Evolutionary conservation across 2,888 invertebrate genomes (phyloP).

Genomic region (Ophraella communa): DNA sequence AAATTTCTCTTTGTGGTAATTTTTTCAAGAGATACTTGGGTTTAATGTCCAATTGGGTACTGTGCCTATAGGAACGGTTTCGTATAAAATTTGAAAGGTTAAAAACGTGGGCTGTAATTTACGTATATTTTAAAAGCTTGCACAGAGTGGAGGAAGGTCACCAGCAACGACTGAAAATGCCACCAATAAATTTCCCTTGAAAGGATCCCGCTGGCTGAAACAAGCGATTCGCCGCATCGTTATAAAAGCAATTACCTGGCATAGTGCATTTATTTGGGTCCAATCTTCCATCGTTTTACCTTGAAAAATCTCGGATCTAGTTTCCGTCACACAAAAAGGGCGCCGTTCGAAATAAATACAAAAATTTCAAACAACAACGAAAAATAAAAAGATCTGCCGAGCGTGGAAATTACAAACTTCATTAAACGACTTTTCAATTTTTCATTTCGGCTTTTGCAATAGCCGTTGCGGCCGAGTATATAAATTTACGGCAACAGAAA

Average conservation of each 20-base stretch:
- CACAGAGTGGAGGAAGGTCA: too few relatives aligned
- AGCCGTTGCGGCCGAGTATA: neutral
- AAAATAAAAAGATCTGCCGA: conserved; percentile 15
- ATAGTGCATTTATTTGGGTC: conserved; percentile 23
- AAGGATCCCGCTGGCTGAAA: conserved; percentile 8
- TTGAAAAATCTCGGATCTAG: conserved; percentile 26
- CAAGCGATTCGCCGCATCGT: conserved; percentile 21
- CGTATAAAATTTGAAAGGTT: too few relatives aligned
- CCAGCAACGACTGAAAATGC: neutral
- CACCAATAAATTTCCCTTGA: conserved; percentile 7
- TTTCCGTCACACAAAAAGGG: conserved; percentile 17
- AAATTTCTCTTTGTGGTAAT: too few relatives aligned
- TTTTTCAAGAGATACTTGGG: too few relatives aligned
- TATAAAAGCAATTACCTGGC: conserved; percentile 25
- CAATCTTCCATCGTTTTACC: conserved; percentile 26
- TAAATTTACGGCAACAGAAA: too few relatives aligned
- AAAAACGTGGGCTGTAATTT: too few relatives aligned
- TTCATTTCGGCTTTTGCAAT: conserved; percentile 21
- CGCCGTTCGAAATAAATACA: conserved; percentile 15
- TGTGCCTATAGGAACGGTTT: too few relatives aligned
- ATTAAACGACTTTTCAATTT: conserved; percentile 36
- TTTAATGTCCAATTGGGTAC: too few relatives aligned
- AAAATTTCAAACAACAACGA: conserved; percentile 6
- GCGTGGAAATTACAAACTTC: conserved; percentile 33
- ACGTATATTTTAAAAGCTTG: too few relatives aligned